Conservation (phyloP, 2,113 vertebrate species). For the Psephotus haematonotus region DNA sequence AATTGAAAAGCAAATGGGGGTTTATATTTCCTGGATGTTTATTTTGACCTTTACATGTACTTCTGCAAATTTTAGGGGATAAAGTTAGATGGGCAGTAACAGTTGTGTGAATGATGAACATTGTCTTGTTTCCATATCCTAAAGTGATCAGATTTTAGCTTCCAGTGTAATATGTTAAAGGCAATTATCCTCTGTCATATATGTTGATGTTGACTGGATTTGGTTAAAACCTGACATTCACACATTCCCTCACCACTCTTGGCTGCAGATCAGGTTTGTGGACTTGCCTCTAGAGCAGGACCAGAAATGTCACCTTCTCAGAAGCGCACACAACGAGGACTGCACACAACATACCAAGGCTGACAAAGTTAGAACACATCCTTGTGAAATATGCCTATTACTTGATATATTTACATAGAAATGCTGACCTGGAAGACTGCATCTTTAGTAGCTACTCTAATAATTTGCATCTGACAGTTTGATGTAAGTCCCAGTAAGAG, state of each 20-base stretch:
- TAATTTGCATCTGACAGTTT: neutral
- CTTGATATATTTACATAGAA: neutral
- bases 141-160: neutral
- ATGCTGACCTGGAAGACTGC: neutral
- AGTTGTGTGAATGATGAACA: neutral
- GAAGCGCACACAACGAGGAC: neutral
- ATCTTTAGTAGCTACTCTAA: neutral
- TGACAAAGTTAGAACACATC: neutral
- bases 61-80: neutral
- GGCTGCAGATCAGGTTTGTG: neutral
- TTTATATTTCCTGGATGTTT: slow-evolving; percentile 43
- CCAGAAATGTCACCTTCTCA: neutral
- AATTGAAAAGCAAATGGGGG: slow-evolving; percentile 38
- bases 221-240: neutral
- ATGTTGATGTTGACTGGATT: neutral
- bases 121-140: neutral
- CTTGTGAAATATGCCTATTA: neutral
- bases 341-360: neutral
- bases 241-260: neutral
- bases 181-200: neutral
- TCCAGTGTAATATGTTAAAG: neutral
- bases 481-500: neutral
- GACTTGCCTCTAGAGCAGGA: neutral
- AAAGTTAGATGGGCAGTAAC: neutral
- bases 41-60: slow-evolving; percentile 28